Conservation (phyloP, 2,888 invertebrate genomes). For the Syrista parreyssii region DNA sequence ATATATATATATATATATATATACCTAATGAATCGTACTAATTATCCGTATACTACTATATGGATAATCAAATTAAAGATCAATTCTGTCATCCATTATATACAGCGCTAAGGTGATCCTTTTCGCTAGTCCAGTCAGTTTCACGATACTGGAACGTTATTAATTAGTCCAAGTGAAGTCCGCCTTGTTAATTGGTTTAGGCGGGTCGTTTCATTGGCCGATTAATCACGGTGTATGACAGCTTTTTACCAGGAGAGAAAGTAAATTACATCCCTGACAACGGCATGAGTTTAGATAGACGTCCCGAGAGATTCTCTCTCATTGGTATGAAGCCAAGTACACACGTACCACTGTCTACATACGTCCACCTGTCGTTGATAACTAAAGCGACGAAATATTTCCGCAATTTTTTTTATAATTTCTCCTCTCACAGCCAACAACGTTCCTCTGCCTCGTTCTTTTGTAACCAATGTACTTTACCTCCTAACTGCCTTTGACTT, state of each 20-base stretch:
- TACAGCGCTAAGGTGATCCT: background rate
- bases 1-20: too few relatives aligned
- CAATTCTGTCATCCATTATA: background rate
- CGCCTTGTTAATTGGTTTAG: constrained; percentile 30
- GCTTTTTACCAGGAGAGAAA: constrained; percentile 43
- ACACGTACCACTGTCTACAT: background rate
- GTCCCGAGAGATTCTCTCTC: constrained; percentile 42
- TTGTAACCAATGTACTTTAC: background rate
- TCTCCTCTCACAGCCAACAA: constrained; percentile 14
- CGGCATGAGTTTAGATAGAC: constrained; percentile 25
- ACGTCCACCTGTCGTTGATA: constrained; percentile 29
- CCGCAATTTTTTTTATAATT: background rate
- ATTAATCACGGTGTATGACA: constrained; percentile 12
- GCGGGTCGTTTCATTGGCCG: background rate
- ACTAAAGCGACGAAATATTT: background rate
- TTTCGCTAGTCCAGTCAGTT: constrained; percentile 14
- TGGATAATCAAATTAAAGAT: background rate
- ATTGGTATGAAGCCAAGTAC: constrained; percentile 19
- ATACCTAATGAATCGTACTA: background rate
- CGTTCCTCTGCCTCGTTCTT: constrained; percentile 16
- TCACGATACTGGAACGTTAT: constrained; percentile 23
- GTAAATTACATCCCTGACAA: constrained; percentile 49
- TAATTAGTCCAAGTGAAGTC: constrained; percentile 31
- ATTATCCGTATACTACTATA: background rate
- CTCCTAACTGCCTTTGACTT: background rate